Evolutionary conservation across 2,888 invertebrate genomes (phyloP).

Genomic region (Argyresthia goedartella): DNA sequence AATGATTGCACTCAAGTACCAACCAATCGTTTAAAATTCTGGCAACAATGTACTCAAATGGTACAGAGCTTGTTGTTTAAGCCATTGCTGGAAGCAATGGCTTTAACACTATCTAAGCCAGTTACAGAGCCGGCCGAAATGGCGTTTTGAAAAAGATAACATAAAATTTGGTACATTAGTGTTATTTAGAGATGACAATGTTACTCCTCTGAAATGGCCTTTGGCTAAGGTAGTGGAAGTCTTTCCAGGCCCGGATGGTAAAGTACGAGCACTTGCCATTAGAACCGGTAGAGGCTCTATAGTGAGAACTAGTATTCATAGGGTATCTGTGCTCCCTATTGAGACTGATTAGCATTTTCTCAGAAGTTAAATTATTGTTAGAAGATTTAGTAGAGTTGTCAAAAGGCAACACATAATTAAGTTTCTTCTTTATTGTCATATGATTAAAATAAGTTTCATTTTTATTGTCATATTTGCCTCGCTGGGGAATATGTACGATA

Average conservation of each 20-base stretch:
- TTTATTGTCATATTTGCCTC: too few species aligned
- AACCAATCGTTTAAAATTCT: conserved; percentile 6
- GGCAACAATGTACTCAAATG: conserved; percentile 7
- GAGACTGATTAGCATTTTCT: too few species aligned
- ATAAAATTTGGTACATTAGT: conserved; percentile 8
- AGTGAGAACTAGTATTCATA: too few species aligned
- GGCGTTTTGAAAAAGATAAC: conserved; percentile 6
- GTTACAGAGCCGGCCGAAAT: conserved; percentile 9
- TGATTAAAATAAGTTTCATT: too few species aligned
- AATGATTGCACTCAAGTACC: conserved; percentile 4
- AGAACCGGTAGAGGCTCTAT: conserved; percentile 4
- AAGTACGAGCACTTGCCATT: conserved; percentile 4
- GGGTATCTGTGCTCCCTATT: too few species aligned
- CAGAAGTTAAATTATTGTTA: too few species aligned
- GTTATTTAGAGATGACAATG: conserved; percentile 5
- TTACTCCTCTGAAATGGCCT: conserved; percentile 9
- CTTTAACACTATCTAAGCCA: conserved; percentile 7
- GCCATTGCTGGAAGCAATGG: conserved; percentile 10
- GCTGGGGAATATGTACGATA: too few species aligned
- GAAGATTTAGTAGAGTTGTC: too few species aligned
- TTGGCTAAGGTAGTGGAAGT: conserved; percentile 8
- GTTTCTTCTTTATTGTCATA: too few species aligned
- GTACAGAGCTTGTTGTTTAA: too few species aligned
- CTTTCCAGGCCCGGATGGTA: conserved; percentile 9
- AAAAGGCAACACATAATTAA: too few species aligned